Conservation (phyloP, 2,797 vertebrate genomes). For the Neosalanx taihuensis region DNA sequence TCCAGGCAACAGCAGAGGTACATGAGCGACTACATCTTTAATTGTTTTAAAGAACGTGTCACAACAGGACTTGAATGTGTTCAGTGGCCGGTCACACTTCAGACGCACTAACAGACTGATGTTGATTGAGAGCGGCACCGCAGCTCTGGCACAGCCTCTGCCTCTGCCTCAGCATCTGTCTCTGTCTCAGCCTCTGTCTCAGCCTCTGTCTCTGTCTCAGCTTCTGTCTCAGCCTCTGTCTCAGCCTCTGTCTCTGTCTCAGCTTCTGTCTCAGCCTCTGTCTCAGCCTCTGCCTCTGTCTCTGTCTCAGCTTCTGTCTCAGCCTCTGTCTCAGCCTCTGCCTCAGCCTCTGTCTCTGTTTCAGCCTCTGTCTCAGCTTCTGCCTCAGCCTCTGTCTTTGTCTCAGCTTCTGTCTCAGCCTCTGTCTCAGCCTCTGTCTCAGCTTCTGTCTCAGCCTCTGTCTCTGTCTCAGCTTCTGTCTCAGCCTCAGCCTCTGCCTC, state of each 20-base stretch:
- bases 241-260: slow-evolving; percentile 10
- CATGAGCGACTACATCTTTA: slow-evolving; percentile 81
- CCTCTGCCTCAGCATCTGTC: background rate
- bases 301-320: slow-evolving; percentile 1
- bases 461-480: slow-evolving; percentile 3
- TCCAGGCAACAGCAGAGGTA: slow-evolving; percentile 79
- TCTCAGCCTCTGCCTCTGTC: slow-evolving; percentile 5
- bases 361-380: slow-evolving; percentile 4
- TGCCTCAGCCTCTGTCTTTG: slow-evolving; percentile 14
- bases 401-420: background rate
- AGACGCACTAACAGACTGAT: slow-evolving; percentile 66
- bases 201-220: background rate
- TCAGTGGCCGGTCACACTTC: slow-evolving; percentile 60
- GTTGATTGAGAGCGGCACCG: slow-evolving; percentile 1
- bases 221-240: slow-evolving; percentile 12
- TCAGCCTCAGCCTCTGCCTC: slow-evolving; percentile 14
- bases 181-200: no score
- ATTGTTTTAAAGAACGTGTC: slow-evolving; percentile 84
- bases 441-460: slow-evolving; percentile 2
- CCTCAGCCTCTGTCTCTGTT: slow-evolving; percentile 4
- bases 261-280: slow-evolving; percentile 10
- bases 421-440: slow-evolving; percentile 12
- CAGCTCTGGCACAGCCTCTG: slow-evolving; percentile 3
- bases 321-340: slow-evolving; percentile 14
- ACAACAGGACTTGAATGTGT: slow-evolving; percentile 74